Evolutionary conservation across 2,888 invertebrate species (phyloP).

Genomic region (Drosophila colorata): DNA sequence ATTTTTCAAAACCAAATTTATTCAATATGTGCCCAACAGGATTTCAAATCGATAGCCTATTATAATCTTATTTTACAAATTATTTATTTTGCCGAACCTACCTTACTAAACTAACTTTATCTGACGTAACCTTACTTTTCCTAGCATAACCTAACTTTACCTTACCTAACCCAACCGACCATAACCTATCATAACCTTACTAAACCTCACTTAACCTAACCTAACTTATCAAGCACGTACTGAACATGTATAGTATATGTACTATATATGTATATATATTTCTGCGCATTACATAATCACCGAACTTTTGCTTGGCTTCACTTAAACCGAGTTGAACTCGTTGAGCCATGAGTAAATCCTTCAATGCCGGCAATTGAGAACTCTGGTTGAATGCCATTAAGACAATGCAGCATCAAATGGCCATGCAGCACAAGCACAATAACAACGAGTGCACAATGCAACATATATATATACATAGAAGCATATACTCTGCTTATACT

Average conservation of each 20-base stretch:
- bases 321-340: conserved; percentile 48
- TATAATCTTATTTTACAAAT: too few relatives aligned
- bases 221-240: conserved; percentile 2
- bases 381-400: conserved; percentile 62
- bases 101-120: too few relatives aligned
- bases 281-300: conserved; percentile 39
- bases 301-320: conserved; percentile 31
- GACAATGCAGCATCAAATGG: conserved; percentile 68
- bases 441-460: conserved; percentile 11
- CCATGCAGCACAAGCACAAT: conserved; percentile 47
- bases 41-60: too few relatives aligned
- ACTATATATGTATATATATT: not conserved
- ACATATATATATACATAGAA: conserved; percentile 4
- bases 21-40: too few relatives aligned
- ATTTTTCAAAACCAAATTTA: too few relatives aligned
- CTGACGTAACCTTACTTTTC: not conserved
- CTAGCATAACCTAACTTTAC: not conserved
- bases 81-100: too few relatives aligned
- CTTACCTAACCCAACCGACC: not conserved
- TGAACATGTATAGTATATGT: not conserved
- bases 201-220: not conserved
- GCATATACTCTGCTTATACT: conserved; percentile 10
- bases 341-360: conserved; percentile 34
- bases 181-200: not conserved
- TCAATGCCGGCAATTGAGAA: conserved; percentile 58